These are phyloP conservation scores for Clavelina lepadiformis DNA, from an alignment of 23 tunicate species.

Conservation along the genomic window DNA sequence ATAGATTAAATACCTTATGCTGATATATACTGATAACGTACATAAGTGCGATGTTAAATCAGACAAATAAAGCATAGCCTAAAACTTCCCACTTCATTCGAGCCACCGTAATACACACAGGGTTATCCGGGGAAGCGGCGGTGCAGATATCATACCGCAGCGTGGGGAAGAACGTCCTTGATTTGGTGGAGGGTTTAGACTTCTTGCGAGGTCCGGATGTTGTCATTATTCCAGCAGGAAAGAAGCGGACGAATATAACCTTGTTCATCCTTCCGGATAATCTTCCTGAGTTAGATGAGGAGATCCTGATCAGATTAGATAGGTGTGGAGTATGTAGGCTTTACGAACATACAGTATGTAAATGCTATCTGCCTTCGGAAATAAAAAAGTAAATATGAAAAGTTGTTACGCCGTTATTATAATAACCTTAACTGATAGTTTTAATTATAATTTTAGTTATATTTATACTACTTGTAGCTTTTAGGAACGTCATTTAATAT, in stretches of 20 bases:
- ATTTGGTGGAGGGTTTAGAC: conserved; percentile 25
- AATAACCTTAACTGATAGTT: too few species aligned
- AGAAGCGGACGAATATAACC: conserved; percentile 3
- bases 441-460: too few species aligned
- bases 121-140: conserved; percentile 43
- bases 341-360: not conserved
- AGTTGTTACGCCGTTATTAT: too few species aligned
- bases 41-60: too few species aligned
- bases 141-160: conserved; percentile 68
- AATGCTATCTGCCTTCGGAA: not conserved
- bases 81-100: too few species aligned
- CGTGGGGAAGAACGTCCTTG: not conserved
- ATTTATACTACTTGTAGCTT: too few species aligned
- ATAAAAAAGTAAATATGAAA: too few species aligned
- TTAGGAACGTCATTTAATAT: too few species aligned
- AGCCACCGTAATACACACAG: too few species aligned
- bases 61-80: too few species aligned
- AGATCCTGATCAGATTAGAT: conserved; percentile 44
- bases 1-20: not conserved
- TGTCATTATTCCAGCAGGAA: conserved; percentile 42
- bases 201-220: conserved; percentile 31
- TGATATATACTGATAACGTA: too few species aligned
- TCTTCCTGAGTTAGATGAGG: conserved; percentile 65
- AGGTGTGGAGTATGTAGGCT: conserved; percentile 28
- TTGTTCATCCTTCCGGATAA: conserved; percentile 57